Percentiles rank a stretch among this genome's conserved stretches.
Evolutionary conservation across 2,888 invertebrate genomes (phyloP).

Genomic region (Hirtodrosophila alboralis): DNA sequence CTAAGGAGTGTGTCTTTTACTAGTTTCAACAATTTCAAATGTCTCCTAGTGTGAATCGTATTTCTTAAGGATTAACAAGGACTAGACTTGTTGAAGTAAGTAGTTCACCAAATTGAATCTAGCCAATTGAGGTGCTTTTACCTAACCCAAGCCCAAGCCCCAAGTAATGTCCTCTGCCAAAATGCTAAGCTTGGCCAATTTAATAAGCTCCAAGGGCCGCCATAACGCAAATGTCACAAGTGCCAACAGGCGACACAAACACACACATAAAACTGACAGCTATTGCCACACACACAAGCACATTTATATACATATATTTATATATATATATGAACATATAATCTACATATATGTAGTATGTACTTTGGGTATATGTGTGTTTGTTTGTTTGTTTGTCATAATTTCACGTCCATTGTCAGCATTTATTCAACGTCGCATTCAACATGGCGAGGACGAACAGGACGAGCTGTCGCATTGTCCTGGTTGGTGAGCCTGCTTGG

Average conservation of each 20-base stretch:
- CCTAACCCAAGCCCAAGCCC: slow-evolving; percentile 10
- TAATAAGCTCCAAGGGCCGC: slow-evolving; percentile 66
- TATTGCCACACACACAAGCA: slow-evolving; percentile 14
- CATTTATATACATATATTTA: slow-evolving; percentile 5
- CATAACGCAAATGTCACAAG: slow-evolving; percentile 73
- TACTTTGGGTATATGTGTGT: slow-evolving; percentile 8
- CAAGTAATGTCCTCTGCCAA: slow-evolving; percentile 36
- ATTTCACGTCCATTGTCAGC: slow-evolving; percentile 73
- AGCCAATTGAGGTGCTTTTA: slow-evolving; percentile 39
- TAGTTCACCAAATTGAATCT: slow-evolving; percentile 55
- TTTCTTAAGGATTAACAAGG: slow-evolving; percentile 18
- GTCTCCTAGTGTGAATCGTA: not conserved
- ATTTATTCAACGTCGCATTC: slow-evolving; percentile 69
- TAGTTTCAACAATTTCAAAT: too few relatives aligned
- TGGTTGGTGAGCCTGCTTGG: slow-evolving; percentile 45
- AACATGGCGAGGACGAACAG: slow-evolving; percentile 48
- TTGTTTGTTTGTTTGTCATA: slow-evolving; percentile 56
- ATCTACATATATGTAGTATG: slow-evolving; percentile 1
- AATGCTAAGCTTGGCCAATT: slow-evolving; percentile 57
- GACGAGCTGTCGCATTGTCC: slow-evolving; percentile 49
- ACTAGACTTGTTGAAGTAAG: slow-evolving; percentile 34
- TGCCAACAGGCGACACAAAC: slow-evolving; percentile 56
- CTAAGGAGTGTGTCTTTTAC: too few relatives aligned
- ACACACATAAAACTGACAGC: slow-evolving; percentile 36
- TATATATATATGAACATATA: not conserved